phyloP scores from a whole-genome alignment of 2,797 vertebrate species.

The Fringilla coelebs region DNA sequence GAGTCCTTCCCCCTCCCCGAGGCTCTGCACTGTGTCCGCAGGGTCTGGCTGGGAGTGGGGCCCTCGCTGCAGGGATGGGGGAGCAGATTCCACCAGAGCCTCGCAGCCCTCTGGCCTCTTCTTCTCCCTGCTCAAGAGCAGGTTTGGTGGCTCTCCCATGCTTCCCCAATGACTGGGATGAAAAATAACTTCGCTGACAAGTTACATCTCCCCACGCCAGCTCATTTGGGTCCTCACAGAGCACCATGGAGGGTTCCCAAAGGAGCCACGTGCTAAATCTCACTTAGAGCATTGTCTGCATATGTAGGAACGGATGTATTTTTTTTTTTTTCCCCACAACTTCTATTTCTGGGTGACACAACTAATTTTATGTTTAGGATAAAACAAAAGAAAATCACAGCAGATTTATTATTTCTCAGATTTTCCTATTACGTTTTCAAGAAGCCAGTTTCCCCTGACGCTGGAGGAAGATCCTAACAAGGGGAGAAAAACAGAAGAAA shows the following conservation, averaged over 20 bases:
- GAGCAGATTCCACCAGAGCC: neutral
- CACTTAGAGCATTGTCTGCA: constrained; percentile 9
- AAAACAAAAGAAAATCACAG: constrained; percentile 59
- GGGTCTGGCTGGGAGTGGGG: neutral
- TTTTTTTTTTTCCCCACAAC: constrained; percentile 51
- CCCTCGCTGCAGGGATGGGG: neutral
- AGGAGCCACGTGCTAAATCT: neutral
- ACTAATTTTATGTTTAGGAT: constrained; percentile 37
- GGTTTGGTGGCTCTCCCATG: neutral
- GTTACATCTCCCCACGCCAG: neutral
- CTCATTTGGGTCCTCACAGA: neutral
- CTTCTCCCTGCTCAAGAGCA: neutral
- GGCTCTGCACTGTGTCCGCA: neutral
- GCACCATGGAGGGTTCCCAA: neutral
- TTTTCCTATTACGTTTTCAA: constrained; percentile 37
- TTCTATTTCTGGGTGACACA: constrained; percentile 56
- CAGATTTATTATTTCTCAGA: constrained; percentile 43
- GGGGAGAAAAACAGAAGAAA: neutral
- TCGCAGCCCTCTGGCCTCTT: neutral
- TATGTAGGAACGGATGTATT: constrained; percentile 35
- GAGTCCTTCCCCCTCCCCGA: neutral
- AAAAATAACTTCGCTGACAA: neutral
- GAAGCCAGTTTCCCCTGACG: neutral
- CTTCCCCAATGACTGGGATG: neutral
- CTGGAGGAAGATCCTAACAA: neutral